These are phyloP conservation scores for Podarcis muralis DNA, from an alignment of 2,113 vertebrate species.

Conservation along the genomic window DNA sequence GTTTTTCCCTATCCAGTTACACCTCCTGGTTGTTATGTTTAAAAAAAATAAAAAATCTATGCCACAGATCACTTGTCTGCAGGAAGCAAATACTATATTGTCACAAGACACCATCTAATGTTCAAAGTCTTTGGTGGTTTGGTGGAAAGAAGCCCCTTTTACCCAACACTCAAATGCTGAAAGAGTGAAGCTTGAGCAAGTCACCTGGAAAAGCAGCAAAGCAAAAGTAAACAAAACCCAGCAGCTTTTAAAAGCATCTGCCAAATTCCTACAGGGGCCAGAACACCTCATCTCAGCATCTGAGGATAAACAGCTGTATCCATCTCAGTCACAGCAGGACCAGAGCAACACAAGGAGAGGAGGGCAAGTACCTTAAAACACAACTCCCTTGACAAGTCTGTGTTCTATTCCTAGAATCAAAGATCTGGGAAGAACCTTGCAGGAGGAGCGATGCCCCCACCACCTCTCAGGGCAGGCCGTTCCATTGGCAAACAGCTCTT, in stretches of 20 bases:
- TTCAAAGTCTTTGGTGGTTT: not conserved
- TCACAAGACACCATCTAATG: not conserved
- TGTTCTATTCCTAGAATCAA: too few relatives aligned
- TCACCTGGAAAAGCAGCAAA: not conserved
- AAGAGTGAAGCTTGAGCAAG: not conserved
- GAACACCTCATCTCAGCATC: not conserved
- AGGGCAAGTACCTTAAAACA: not conserved
- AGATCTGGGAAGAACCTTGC: too few relatives aligned
- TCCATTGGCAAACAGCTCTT: too few relatives aligned
- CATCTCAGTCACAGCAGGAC: not conserved
- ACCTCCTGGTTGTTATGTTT: not conserved
- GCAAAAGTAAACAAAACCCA: not conserved
- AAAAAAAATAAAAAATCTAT: not conserved
- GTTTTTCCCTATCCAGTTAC: not conserved
- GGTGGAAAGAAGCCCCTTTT: not conserved
- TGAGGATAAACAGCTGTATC: not conserved
- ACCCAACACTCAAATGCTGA: not conserved
- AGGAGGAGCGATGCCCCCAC: too few relatives aligned
- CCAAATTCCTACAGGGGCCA: not conserved
- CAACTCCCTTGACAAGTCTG: not conserved
- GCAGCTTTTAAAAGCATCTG: slow-evolving; percentile 1
- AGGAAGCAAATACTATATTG: not conserved
- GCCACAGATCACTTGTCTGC: not conserved
- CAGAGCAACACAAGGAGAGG: not conserved
- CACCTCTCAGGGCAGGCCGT: too few relatives aligned